phyloP scores from a whole-genome alignment of 2,113 vertebrate genomes.

The Gambusia holbrooki region DNA sequence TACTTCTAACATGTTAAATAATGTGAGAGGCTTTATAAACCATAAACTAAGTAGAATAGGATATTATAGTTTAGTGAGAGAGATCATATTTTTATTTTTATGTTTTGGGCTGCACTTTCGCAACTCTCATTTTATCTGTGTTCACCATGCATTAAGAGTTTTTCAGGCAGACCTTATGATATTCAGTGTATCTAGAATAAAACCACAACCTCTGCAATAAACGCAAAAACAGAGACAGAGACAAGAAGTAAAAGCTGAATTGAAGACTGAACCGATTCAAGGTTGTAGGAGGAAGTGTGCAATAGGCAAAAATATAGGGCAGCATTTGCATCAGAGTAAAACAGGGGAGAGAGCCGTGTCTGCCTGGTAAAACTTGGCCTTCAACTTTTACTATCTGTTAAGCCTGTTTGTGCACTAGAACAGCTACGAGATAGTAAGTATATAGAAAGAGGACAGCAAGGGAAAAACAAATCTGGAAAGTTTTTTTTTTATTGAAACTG shows the following conservation, averaged over 20 bases:
- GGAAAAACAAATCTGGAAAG: constrained; percentile 17
- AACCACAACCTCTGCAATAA: constrained; percentile 5
- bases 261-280: constrained; percentile 1
- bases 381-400: constrained; percentile 45
- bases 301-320: constrained; percentile 47
- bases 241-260: background rate
- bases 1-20: no score
- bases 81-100: no score
- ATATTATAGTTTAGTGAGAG: no score
- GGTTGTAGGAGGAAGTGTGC: constrained; percentile 15
- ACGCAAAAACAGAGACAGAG: background rate
- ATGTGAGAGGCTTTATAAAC: no score
- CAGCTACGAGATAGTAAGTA: constrained; percentile 29
- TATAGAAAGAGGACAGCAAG: background rate
- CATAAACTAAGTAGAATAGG: no score
- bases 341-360: constrained; percentile 29
- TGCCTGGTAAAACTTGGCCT: constrained; percentile 48
- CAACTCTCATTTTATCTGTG: no score
- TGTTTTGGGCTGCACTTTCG: no score
- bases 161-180: constrained; percentile 3
- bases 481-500: constrained; percentile 8
- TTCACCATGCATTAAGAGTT: background rate
- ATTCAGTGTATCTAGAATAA: background rate
- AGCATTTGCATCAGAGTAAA: constrained; percentile 65
- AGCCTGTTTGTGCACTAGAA: constrained; percentile 9